These are phyloP conservation scores for Sprattus sprattus DNA, from an alignment of 2,113 vertebrate species.

Conservation along the genomic window DNA sequence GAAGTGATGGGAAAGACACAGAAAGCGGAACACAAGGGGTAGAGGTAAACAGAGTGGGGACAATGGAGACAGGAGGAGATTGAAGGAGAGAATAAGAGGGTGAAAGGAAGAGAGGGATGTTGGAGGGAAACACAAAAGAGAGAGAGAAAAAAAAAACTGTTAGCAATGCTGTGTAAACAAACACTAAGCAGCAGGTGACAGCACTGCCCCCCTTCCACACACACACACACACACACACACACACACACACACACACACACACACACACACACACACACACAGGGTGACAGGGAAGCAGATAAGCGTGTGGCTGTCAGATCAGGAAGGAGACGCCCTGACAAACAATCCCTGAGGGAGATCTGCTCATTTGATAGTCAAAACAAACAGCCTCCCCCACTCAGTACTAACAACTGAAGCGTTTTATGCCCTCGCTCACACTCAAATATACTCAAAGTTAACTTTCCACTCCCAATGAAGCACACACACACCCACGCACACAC, in stretches of 20 bases:
- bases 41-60: no score
- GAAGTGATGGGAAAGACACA: no score
- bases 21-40: no score
- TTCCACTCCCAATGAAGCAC: background rate
- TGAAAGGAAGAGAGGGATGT: background rate
- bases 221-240: background rate
- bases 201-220: background rate
- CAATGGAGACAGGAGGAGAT: background rate
- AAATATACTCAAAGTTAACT: background rate
- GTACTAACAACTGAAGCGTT: background rate
- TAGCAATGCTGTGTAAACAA: background rate
- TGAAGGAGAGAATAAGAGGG: background rate
- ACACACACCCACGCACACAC: background rate
- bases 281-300: background rate
- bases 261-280: background rate
- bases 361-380: constrained; percentile 41
- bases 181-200: background rate
- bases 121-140: background rate
- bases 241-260: constrained; percentile 11
- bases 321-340: constrained; percentile 11
- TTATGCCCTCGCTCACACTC: background rate
- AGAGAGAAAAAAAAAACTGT: background rate
- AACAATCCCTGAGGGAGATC: background rate
- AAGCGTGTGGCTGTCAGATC: background rate
- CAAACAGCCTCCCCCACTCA: background rate